Evolutionary conservation across 2,113 vertebrate genomes (phyloP), one percentile per base, ranked within the genome.

Genomic region (Coturnix japonica): DNA sequence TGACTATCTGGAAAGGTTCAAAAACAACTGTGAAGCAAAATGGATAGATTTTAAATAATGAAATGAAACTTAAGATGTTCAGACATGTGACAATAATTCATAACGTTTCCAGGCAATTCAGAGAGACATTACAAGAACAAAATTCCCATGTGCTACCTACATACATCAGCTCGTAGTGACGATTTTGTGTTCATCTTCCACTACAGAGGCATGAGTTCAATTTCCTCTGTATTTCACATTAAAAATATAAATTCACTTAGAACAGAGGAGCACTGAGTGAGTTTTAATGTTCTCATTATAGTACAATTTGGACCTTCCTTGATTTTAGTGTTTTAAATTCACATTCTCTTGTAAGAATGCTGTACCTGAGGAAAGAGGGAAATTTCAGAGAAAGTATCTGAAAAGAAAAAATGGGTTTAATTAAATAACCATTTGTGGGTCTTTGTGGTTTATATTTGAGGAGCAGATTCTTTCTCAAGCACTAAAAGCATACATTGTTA

Each of bases 381-480:
- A 85, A 87, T 82, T 87, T 95, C 94, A 92, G 73, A 84, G 82
- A 89, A 92, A 97, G 80, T 54, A 91, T 73, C 73, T 54, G 74
- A 91, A 96, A 95, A 91, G 41, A 94, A 93, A 94, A 94, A 93
- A 43, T 1, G 1, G 90, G 66, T 96, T 91, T 90, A 90, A 97
- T 96, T 96, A 96, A 95, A 96, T 91, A 96, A 59, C 79, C 92
- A 95, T 97, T 97, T 97, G 78, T 30, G 79, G 85, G 56, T 74
- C 89, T 94, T 95, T 93, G 84, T 91, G 93, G 88, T 97, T 96
- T 96, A 64, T 95, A 96, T 95, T 95, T 93, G 89, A 97, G 93
- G 87, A 95, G 70, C 43, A 81, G 89, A 93, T 95, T 96, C 88
- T 89, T 95, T 96, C 57, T 59, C 91, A 86, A 95, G 86, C 76